Conservation (phyloP, 2,888 invertebrate genomes). For the Drosophila merina region DNA sequence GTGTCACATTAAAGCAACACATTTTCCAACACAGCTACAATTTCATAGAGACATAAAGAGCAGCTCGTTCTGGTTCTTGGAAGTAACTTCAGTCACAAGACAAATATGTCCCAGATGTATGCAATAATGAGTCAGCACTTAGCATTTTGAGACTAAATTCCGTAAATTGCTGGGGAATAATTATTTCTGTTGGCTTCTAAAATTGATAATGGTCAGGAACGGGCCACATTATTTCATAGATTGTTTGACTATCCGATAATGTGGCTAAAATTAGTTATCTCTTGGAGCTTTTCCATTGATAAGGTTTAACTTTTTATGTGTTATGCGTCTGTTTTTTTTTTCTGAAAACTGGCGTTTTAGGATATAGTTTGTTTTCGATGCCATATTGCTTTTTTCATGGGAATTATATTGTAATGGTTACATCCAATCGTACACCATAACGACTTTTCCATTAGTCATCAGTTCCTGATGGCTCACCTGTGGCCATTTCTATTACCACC, state of each 20-base stretch:
- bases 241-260: not conserved
- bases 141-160: not conserved
- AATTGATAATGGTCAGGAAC: not conserved
- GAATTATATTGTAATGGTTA: not conserved
- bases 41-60: constrained; percentile 9
- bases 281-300: not conserved
- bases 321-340: not conserved
- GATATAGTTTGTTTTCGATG: not conserved
- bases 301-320: not conserved
- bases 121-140: not conserved
- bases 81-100: not conserved
- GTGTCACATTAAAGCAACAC: constrained; percentile 14
- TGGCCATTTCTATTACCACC: constrained; percentile 5
- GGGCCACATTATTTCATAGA: not conserved
- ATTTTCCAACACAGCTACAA: constrained; percentile 17
- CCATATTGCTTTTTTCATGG: no score
- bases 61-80: constrained; percentile 1
- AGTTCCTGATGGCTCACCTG: constrained; percentile 19
- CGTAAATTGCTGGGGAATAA: not conserved
- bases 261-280: constrained; percentile 1
- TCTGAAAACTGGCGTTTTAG: not conserved
- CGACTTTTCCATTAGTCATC: not conserved
- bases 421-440: not conserved
- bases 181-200: not conserved
- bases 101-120: not conserved